Evolutionary conservation across 2,797 vertebrate species (phyloP).

Genomic region (Phrynocephalus vlangalii): DNA sequence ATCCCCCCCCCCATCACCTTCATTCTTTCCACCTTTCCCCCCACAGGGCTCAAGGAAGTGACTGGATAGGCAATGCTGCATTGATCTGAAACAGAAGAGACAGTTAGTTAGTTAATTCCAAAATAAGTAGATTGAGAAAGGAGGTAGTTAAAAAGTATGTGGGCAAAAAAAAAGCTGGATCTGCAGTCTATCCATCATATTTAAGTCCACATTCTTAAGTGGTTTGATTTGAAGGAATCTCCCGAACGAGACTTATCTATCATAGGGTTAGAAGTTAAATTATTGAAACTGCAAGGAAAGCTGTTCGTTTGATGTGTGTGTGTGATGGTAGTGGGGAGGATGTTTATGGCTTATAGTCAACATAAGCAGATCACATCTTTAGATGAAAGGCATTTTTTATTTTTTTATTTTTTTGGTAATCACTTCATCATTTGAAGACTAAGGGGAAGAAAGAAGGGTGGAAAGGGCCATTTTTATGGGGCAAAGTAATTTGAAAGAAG

Average conservation of each 20-base stretch:
- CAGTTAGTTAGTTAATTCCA: constrained; percentile 28
- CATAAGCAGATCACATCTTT: constrained; percentile 61
- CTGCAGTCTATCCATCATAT: constrained; percentile 64
- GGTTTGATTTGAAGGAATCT: constrained; percentile 46
- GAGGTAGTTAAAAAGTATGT: constrained; percentile 5
- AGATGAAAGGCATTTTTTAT: constrained; percentile 43
- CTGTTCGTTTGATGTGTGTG: constrained; percentile 37
- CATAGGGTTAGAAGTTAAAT: constrained; percentile 61
- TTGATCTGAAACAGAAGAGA: neutral
- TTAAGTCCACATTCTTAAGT: constrained; percentile 62
- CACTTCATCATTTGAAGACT: constrained; percentile 63
- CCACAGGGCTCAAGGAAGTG: neutral
- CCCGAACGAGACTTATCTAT: constrained; percentile 57
- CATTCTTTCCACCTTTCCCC: neutral
- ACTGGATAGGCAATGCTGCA: neutral
- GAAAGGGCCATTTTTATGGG: constrained; percentile 75
- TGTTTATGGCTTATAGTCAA: constrained; percentile 70
- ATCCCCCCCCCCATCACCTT: neutral
- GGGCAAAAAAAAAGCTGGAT: constrained; percentile 26
- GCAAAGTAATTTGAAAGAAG: constrained; percentile 76
- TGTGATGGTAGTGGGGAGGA: constrained; percentile 18
- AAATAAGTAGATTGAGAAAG: constrained; percentile 12
- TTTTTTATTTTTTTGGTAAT: constrained; percentile 50
- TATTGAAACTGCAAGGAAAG: constrained; percentile 55
- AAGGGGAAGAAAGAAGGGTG: constrained; percentile 50